Conservation (phyloP, 2,113 vertebrate species). For the Beaufortia kweichowensis region DNA sequence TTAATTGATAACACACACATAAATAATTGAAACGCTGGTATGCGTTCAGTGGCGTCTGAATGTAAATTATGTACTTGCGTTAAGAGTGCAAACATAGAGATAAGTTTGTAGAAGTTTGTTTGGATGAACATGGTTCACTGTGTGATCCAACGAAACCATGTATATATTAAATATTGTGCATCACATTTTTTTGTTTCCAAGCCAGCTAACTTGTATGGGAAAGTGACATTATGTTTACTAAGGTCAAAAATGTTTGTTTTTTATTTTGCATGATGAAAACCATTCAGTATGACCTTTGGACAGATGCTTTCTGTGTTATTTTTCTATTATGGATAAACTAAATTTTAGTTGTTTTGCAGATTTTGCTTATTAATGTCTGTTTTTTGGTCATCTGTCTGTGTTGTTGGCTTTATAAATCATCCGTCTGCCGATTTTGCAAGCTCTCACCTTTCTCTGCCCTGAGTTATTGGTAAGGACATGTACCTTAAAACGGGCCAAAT, state of each 20-base stretch:
- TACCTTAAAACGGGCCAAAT: constrained; percentile 15
- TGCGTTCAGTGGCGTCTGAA: constrained; percentile 58
- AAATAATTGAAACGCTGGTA: constrained; percentile 65
- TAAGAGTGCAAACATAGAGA: neutral
- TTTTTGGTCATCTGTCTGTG: neutral
- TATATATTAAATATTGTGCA: too few species aligned
- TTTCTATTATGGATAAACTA: constrained; percentile 46
- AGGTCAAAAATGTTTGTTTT: constrained; percentile 61
- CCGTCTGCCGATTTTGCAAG: neutral
- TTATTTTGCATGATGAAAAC: constrained; percentile 56
- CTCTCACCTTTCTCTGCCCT: neutral
- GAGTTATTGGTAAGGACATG: constrained; percentile 45
- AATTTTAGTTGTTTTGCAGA: neutral
- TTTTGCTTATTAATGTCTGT: neutral
- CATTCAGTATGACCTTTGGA: constrained; percentile 65
- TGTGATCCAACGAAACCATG: too few species aligned
- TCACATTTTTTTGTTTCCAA: too few species aligned
- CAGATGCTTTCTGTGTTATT: constrained; percentile 62
- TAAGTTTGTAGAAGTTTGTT: neutral
- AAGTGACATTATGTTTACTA: neutral
- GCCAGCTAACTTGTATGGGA: neutral
- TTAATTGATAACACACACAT: constrained; percentile 73
- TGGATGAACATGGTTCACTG: too few species aligned
- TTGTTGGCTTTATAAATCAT: neutral
- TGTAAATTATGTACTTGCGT: constrained; percentile 28